Evolutionary conservation across 2,888 invertebrate genomes (phyloP).

Genomic region (Himalopsyche japonica): DNA sequence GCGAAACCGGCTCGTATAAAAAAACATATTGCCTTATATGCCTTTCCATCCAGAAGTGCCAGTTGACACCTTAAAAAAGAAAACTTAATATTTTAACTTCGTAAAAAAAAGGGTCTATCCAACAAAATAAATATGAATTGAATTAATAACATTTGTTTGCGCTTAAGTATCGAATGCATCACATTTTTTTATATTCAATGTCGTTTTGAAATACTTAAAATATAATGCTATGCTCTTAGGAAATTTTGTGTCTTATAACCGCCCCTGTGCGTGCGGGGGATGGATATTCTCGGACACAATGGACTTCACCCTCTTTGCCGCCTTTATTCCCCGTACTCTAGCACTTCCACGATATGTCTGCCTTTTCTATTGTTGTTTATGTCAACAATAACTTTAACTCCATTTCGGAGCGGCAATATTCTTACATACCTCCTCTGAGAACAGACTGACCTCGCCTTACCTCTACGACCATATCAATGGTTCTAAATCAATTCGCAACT

Average conservation of each 20-base stretch:
- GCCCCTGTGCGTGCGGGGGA: not conserved
- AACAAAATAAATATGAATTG: no score
- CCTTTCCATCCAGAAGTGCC: no score
- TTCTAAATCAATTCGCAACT: not conserved
- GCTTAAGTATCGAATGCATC: no score
- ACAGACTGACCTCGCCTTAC: not conserved
- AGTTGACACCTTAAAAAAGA: no score
- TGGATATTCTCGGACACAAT: conserved; percentile 12
- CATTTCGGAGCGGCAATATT: conserved; percentile 37
- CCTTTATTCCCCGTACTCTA: conserved; percentile 27
- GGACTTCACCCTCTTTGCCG: conserved; percentile 13
- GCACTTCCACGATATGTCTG: conserved; percentile 24
- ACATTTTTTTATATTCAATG: no score
- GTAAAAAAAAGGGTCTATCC: no score
- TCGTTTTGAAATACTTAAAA: no score
- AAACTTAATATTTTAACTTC: no score
- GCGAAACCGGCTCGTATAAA: no score
- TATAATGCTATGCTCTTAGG: no score
- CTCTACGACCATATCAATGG: not conserved
- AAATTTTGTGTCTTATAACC: not conserved
- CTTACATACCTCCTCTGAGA: conserved; percentile 3
- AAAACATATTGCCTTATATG: no score
- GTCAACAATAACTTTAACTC: conserved; percentile 41
- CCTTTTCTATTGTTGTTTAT: conserved; percentile 41
- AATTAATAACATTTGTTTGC: no score